Conservation (phyloP, 2,888 invertebrate genomes). For the Orchestes rusci region DNA sequence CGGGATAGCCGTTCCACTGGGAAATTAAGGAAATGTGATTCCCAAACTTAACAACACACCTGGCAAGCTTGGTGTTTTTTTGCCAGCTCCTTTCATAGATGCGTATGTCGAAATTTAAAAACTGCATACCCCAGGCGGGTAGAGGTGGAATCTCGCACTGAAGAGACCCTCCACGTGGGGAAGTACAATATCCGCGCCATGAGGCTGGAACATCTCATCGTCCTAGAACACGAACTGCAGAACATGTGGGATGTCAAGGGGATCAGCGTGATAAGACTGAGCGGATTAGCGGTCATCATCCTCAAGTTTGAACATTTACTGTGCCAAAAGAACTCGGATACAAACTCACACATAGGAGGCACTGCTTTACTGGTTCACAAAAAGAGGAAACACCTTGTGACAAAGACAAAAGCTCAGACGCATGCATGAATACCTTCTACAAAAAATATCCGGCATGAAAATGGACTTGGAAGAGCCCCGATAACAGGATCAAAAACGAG, state of each 20-base stretch:
- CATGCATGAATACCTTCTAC: not conserved
- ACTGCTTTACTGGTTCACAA: not conserved
- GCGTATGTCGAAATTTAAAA: not conserved
- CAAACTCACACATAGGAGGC: not conserved
- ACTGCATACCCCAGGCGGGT: not conserved
- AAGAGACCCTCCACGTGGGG: not conserved
- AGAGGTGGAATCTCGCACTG: not conserved
- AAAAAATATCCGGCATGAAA: not conserved
- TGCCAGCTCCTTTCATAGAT: no score
- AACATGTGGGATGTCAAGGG: not conserved
- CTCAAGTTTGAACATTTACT: not conserved
- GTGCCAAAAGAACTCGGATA: no score
- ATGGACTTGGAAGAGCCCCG: not conserved
- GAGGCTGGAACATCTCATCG: not conserved
- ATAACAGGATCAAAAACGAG: no score
- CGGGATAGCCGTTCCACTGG: no score
- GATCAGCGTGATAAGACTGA: not conserved
- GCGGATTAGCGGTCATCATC: not conserved
- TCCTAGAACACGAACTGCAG: not conserved
- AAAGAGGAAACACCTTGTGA: not conserved
- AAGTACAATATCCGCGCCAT: no score
- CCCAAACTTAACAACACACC: no score
- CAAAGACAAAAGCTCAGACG: not conserved
- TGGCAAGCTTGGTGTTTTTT: no score
- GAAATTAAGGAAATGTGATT: no score